phyloP scores from a whole-genome alignment of 2,113 vertebrate species.

The Seriola aureovittata region DNA sequence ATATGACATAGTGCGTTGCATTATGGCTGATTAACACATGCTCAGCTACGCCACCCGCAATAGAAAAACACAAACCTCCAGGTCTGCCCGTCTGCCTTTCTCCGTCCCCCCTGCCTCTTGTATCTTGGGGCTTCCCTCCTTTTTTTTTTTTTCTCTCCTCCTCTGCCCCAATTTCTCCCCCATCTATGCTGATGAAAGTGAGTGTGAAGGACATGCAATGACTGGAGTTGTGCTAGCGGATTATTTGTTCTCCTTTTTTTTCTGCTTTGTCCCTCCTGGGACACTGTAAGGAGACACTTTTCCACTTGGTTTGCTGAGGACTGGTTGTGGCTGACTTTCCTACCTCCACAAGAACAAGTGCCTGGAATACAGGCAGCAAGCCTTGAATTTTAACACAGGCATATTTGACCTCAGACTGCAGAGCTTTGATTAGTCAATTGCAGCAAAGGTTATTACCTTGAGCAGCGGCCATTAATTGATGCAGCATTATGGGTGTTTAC shows the following conservation, averaged over 20 bases:
- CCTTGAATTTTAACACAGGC: conserved; percentile 28
- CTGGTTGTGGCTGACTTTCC: conserved; percentile 52
- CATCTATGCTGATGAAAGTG: conserved; percentile 50
- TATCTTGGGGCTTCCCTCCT: conserved; percentile 46
- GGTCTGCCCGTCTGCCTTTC: conserved; percentile 16
- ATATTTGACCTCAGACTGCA: conserved; percentile 41
- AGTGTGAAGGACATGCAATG: conserved; percentile 63
- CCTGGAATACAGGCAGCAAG: conserved; percentile 29
- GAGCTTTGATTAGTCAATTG: conserved; percentile 46
- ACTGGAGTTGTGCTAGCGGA: conserved; percentile 41
- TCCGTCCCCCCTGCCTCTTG: not conserved
- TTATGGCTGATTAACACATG: conserved; percentile 78
- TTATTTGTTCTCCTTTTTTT: conserved; percentile 49
- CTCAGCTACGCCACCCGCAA: conserved; percentile 50
- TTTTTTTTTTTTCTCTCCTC: not conserved
- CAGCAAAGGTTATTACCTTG: conserved; percentile 36
- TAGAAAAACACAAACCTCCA: conserved; percentile 57
- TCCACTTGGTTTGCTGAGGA: conserved; percentile 63
- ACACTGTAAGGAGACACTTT: conserved; percentile 69
- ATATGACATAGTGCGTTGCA: conserved; percentile 73
- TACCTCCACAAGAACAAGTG: conserved; percentile 31
- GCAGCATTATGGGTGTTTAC: conserved; percentile 12
- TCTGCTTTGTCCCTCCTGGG: conserved; percentile 54
- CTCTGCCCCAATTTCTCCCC: conserved; percentile 43
- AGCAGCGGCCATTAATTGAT: not conserved